Base-by-base conservation (phyloP, 1,140 invertebrate species). In the Bombus cullumanus region DNA sequence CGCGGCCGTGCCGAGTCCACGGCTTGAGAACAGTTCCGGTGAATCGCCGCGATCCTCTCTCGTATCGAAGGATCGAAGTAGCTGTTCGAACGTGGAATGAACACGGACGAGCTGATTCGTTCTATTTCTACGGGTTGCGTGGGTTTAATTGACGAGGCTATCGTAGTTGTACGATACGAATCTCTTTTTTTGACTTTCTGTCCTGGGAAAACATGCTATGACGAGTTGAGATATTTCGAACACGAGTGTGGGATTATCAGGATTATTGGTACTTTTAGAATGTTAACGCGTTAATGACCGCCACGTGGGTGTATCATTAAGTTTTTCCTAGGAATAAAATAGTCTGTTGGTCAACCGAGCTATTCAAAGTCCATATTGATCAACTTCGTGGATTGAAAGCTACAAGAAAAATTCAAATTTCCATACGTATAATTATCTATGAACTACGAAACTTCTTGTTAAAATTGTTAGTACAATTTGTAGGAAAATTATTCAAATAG, bases 81-180 rank as follows among this genome's bases (percentile, higher is more conserved):
- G 68, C 39, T 43, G 53, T 62, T 53, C 77, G 31, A 43, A 2
- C 77, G 31, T 2, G 22, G 22, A 68, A 43, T 13, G 31, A 15
- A 18, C 37, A 25, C 37, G 41, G 18, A 25, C 62, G 5, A 28
- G n/a, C 22, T 2, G 57, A 43, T 72, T 62, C 28, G 18, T 72
- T 25, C 57, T 3, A 34, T 34, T 76, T 76, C 25, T 39, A 37
- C 25, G 34, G 15, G 12, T 79, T 15, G 57, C 72, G 74, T 77
- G 73, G 62, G 57, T 57, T 83, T 77, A 68, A 77, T 76, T 53
- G 72, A 75, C 73, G 9, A 59, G 69, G 8, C 9, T 74, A 39
- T 18, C 28, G 39, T 15, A 5, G 10, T 74, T 3, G 34, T 57
- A 59, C 28, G 37, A 41, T 13, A n/a, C 2, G 37, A 12, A n/a